Conservation (phyloP, 1,140 invertebrate genomes). For the Caenorhabditis inopinata region DNA sequence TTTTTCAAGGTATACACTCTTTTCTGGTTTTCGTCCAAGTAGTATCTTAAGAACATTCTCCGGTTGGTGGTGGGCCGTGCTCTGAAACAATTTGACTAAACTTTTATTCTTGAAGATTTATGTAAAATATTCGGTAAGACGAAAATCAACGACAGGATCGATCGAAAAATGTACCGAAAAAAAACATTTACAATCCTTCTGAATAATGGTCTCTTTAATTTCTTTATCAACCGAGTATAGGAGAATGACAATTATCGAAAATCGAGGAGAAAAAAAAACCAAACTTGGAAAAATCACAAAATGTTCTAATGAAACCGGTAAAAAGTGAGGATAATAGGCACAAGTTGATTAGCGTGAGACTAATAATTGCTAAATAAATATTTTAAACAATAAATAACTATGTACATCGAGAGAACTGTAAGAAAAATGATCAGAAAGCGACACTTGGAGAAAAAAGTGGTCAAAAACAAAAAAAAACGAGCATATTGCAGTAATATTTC, state of each 20-base stretch:
- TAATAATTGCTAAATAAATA: background rate
- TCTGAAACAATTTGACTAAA: background rate
- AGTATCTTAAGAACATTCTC: constrained; percentile 70
- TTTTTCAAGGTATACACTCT: constrained; percentile 72
- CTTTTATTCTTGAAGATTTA: no score
- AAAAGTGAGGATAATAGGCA: constrained; percentile 15
- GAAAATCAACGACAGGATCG: background rate
- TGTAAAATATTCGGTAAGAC: background rate
- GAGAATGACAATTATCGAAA: no score
- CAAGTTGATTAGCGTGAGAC: background rate
- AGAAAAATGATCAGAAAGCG: background rate
- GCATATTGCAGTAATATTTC: background rate
- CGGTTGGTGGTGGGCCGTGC: background rate
- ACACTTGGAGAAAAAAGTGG: background rate
- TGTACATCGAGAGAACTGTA: background rate
- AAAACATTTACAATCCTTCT: no score
- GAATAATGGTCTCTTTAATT: no score
- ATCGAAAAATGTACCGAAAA: no score
- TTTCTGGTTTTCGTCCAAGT: constrained; percentile 68
- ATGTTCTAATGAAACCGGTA: background rate
- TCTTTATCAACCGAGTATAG: no score
- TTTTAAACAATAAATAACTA: constrained; percentile 8
- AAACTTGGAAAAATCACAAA: constrained; percentile 5
- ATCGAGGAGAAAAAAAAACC: background rate
- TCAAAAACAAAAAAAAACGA: background rate